Evolutionary conservation across 1,140 invertebrate genomes (phyloP).

Genomic region (Drosophila paulistorum): DNA sequence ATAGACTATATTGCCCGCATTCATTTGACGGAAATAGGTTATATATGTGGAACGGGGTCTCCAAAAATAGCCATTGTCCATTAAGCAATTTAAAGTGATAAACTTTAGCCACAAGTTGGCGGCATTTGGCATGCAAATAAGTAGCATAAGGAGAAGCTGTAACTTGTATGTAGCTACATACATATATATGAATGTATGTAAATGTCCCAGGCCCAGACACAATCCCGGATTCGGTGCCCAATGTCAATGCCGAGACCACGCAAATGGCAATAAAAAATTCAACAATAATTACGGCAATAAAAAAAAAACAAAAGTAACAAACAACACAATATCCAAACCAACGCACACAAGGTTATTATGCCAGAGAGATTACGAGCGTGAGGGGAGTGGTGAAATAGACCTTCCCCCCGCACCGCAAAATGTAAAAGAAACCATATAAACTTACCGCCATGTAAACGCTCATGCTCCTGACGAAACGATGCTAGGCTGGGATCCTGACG

Average conservation of each 20-base stretch:
- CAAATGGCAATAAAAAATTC: conserved; percentile 75
- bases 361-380: conserved; percentile 23
- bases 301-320: conserved; percentile 51
- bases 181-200: conserved; percentile 38
- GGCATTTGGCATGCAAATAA: conserved; percentile 36
- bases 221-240: conserved; percentile 34
- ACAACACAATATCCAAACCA: conserved; percentile 18
- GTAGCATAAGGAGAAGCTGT: conserved; percentile 15
- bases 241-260: conserved; percentile 68
- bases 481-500: conserved; percentile 86
- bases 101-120: conserved; percentile 32
- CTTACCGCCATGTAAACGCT: conserved; percentile 84
- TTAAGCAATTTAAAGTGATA: conserved; percentile 72
- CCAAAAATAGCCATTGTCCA: conserved; percentile 60
- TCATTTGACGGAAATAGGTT: conserved; percentile 42
- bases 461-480: conserved; percentile 86
- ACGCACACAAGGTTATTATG: conserved; percentile 22
- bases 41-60: background rate
- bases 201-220: conserved; percentile 27
- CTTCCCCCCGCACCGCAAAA: background rate
- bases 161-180: conserved; percentile 40
- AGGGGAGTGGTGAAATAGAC: conserved; percentile 22
- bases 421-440: conserved; percentile 23
- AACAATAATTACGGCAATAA: conserved; percentile 78
- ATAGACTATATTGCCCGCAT: conserved; percentile 5